Conservation (phyloP, 1,140 invertebrate species). For the Drosophila aff. region DNA sequence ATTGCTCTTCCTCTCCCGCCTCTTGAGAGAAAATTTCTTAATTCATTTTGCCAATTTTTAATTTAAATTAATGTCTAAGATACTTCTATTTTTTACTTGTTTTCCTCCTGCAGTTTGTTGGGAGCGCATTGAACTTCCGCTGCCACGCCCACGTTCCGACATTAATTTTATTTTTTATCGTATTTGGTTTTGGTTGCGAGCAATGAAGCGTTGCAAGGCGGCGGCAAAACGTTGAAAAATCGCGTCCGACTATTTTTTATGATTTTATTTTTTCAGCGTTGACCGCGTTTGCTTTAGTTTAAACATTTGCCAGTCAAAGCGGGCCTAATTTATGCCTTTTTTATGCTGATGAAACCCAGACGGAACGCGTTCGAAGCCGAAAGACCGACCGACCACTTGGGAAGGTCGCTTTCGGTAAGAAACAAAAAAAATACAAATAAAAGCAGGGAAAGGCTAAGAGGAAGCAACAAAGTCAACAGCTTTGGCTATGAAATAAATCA, state of each 20-base stretch:
- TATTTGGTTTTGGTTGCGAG: constrained; percentile 45
- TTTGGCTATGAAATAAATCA: constrained; percentile 33
- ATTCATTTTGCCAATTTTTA: not conserved
- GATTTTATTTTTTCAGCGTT: constrained; percentile 49
- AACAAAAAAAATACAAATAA: not conserved
- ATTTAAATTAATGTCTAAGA: too few species aligned
- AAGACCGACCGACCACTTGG: constrained; percentile 2
- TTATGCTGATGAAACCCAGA: constrained; percentile 79
- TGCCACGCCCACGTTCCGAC: constrained; percentile 48
- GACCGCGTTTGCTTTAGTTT: constrained; percentile 72
- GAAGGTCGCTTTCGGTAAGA: constrained; percentile 5
- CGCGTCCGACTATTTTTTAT: constrained; percentile 73
- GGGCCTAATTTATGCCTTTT: constrained; percentile 78
- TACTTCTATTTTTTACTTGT: not conserved
- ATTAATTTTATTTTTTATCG: constrained; percentile 71
- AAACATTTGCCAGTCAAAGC: constrained; percentile 76
- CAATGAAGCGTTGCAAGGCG: constrained; percentile 80
- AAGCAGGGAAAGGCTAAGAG: not conserved
- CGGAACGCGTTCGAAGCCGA: constrained; percentile 27
- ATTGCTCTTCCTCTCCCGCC: not conserved
- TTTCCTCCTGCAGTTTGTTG: not conserved
- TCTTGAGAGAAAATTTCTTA: too few species aligned
- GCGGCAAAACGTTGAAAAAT: constrained; percentile 65
- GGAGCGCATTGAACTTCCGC: constrained; percentile 70
- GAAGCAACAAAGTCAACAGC: constrained; percentile 27